These are phyloP conservation scores for Petrolisthes cinctipes DNA, from an alignment of 2,888 invertebrate genomes.

Conservation along the genomic window DNA sequence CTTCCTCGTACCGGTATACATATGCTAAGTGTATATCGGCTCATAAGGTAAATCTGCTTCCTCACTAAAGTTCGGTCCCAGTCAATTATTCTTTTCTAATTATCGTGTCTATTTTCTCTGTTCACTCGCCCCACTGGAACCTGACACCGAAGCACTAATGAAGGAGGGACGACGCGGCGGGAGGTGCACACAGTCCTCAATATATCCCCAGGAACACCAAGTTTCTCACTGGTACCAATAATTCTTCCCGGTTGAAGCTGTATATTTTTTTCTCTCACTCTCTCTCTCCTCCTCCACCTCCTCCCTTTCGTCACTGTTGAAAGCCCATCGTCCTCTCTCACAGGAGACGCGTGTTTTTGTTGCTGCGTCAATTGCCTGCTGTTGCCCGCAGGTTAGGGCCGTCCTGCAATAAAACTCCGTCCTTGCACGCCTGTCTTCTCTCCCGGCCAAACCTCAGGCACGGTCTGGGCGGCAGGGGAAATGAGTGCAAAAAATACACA, in stretches of 20 bases:
- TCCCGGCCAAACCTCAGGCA: conserved; percentile 24
- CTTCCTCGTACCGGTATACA: too few relatives aligned
- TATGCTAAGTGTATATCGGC: too few relatives aligned
- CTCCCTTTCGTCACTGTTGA: conserved; percentile 36
- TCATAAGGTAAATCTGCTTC: too few relatives aligned
- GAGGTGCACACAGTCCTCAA: background rate
- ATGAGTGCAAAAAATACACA: background rate
- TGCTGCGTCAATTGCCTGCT: conserved; percentile 57
- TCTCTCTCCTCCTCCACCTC: background rate
- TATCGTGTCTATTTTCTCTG: too few relatives aligned
- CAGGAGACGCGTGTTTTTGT: conserved; percentile 43
- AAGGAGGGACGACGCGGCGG: conserved; percentile 9
- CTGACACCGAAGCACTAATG: background rate
- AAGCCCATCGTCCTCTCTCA: conserved; percentile 40
- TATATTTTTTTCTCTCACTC: conserved; percentile 24
- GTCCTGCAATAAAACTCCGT: conserved; percentile 57
- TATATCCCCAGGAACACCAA: conserved; percentile 20
- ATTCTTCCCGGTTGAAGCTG: conserved; percentile 19
- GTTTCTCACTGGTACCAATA: conserved; percentile 35
- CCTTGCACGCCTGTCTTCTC: conserved; percentile 30
- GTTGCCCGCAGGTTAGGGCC: conserved; percentile 42
- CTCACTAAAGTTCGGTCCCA: too few relatives aligned
- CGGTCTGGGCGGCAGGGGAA: background rate
- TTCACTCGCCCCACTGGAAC: too few relatives aligned
- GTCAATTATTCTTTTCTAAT: too few relatives aligned